phyloP scores from a whole-genome alignment of 2,888 invertebrate genomes.

The Stictocephala bisonia region DNA sequence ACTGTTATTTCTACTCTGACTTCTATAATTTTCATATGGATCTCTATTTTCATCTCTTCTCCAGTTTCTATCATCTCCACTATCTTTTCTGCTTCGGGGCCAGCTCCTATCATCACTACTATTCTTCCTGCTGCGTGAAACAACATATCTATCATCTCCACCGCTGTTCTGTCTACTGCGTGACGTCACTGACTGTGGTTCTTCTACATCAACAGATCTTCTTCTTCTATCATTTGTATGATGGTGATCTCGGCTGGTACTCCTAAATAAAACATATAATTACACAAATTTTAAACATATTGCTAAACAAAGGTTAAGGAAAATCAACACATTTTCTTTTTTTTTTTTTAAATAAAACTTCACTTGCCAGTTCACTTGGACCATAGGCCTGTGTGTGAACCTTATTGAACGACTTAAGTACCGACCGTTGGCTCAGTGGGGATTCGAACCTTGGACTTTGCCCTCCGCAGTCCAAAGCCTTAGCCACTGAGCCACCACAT shows the following conservation, averaged over 20 bases:
- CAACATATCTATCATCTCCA: not conserved
- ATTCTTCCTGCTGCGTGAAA: conserved; percentile 28
- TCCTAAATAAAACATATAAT: conserved; percentile 4
- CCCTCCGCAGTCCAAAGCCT: no score
- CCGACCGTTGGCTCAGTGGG: no score
- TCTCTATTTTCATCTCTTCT: conserved; percentile 21
- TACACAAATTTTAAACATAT: no score
- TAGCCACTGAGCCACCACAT: no score
- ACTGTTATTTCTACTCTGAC: not conserved
- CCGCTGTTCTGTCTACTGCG: conserved; percentile 23
- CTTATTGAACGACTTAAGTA: no score
- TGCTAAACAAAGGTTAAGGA: no score
- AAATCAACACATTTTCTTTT: no score
- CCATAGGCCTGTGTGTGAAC: no score
- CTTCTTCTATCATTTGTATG: not conserved
- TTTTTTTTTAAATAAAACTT: no score
- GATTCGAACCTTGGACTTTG: no score
- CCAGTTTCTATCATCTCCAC: conserved; percentile 53
- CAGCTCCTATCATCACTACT: conserved; percentile 48
- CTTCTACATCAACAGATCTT: conserved; percentile 10
- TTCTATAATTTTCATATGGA: conserved; percentile 19
- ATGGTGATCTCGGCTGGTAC: conserved; percentile 7
- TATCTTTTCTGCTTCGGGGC: conserved; percentile 52
- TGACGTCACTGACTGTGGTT: not conserved
- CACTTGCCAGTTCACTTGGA: no score